Conservation (phyloP, 2,888 invertebrate species). For the Sminthurides aquaticus region DNA sequence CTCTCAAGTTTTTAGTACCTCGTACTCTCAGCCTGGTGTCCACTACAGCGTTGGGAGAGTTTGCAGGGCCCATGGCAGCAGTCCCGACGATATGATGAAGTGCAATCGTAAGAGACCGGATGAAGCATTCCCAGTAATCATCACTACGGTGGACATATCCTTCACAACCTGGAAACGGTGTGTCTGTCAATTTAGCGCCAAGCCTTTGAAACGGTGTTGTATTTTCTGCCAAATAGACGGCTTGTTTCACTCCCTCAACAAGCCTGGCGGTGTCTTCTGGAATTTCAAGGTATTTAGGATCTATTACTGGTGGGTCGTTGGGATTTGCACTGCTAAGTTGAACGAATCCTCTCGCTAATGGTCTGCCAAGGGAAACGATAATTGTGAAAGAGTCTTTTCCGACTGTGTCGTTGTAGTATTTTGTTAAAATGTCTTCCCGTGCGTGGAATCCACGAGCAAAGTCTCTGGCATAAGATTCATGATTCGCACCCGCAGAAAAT, state of each 20-base stretch:
- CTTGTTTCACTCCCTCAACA: slow-evolving; percentile 37
- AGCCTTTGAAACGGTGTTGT: slow-evolving; percentile 30
- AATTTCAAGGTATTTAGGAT: slow-evolving; percentile 38
- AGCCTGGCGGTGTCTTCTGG: slow-evolving; percentile 28
- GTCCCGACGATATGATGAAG: slow-evolving; percentile 18
- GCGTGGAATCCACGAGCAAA: slow-evolving; percentile 34
- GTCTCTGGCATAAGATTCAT: slow-evolving; percentile 27
- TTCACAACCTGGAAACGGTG: slow-evolving; percentile 36
- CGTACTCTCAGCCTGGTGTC: slow-evolving; percentile 20
- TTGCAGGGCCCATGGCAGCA: slow-evolving; percentile 14
- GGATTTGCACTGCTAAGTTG: slow-evolving; percentile 24
- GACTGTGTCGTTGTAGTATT: slow-evolving; percentile 29
- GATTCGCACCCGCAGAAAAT: slow-evolving; percentile 24
- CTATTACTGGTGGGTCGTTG: slow-evolving; percentile 27
- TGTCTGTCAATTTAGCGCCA: slow-evolving; percentile 31
- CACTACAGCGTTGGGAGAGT: slow-evolving; percentile 19
- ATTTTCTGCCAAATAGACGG: slow-evolving; percentile 32
- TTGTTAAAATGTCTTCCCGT: slow-evolving; percentile 23
- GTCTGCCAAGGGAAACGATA: slow-evolving; percentile 35
- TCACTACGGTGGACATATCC: slow-evolving; percentile 28
- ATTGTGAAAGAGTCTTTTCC: slow-evolving; percentile 38
- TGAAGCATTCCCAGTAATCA: slow-evolving; percentile 38
- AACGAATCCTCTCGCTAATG: slow-evolving; percentile 28
- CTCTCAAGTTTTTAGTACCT: slow-evolving; percentile 16
- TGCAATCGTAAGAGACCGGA: slow-evolving; percentile 6